Evolutionary conservation across 2,113 vertebrate genomes (phyloP).

Genomic region (Rhynchomys soricoides): DNA sequence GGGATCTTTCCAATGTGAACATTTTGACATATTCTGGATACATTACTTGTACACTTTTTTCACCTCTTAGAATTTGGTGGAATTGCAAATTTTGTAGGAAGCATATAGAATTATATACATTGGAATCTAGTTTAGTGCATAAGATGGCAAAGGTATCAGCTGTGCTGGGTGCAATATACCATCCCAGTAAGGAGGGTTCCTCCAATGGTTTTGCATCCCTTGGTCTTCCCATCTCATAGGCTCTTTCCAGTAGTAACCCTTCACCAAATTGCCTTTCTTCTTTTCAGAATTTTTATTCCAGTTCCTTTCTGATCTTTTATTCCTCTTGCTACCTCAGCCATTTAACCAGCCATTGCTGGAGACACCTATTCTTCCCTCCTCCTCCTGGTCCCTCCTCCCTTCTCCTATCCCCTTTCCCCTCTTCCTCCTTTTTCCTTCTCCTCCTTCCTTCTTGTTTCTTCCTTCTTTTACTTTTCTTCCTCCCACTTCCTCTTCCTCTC

Average conservation of each 20-base stretch:
- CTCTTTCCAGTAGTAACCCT: background rate
- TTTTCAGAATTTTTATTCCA: background rate
- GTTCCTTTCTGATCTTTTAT: background rate
- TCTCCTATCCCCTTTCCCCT: background rate
- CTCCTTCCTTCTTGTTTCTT: rapidly evolving
- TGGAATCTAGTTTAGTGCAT: background rate
- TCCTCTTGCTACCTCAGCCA: background rate
- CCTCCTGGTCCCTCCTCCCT: background rate
- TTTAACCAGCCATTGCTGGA: background rate
- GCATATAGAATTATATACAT: background rate
- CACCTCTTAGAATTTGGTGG: slow-evolving; percentile 13
- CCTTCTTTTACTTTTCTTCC: too few relatives aligned
- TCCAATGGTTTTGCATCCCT: background rate
- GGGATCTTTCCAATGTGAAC: slow-evolving; percentile 33
- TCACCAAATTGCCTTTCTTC: background rate
- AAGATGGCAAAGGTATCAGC: background rate
- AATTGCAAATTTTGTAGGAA: slow-evolving; percentile 28
- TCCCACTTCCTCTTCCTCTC: background rate
- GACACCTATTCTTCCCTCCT: background rate
- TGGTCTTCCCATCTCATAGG: background rate
- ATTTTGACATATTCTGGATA: slow-evolving; percentile 46
- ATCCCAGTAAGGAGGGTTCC: background rate
- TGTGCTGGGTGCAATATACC: background rate
- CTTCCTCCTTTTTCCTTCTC: background rate
- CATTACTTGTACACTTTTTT: background rate